Evolutionary conservation across 2,113 vertebrate genomes (phyloP).

Genomic region (Lepus europaeus): DNA sequence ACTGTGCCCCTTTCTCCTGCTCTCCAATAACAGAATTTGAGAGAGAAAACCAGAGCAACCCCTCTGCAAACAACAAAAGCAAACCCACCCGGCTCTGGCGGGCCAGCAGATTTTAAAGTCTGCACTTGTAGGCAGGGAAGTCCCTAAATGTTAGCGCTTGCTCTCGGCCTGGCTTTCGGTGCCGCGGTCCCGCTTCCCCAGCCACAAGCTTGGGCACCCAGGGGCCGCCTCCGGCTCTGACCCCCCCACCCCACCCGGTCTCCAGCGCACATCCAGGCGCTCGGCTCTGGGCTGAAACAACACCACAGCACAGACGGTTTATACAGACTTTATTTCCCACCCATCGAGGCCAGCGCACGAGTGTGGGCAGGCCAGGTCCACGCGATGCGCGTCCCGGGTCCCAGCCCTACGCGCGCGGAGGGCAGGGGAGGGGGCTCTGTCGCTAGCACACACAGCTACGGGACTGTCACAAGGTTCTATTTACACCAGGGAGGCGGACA

Average conservation of each 20-base stretch:
- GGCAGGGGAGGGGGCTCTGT: background rate
- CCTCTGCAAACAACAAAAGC: background rate
- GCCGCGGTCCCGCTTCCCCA: background rate
- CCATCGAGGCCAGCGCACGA: conserved; percentile 36
- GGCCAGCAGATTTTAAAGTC: background rate
- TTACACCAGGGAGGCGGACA: conserved; percentile 74
- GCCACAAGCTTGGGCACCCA: background rate
- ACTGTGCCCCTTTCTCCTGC: background rate
- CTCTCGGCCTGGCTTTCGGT: background rate
- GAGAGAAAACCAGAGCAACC: background rate
- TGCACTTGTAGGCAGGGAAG: background rate
- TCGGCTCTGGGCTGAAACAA: background rate
- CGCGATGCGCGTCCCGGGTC: background rate
- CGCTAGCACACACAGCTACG: conserved; percentile 47
- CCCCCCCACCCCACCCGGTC: too few relatives aligned
- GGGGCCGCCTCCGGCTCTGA: too few relatives aligned
- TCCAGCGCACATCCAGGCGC: background rate
- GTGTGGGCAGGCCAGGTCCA: conserved; percentile 42
- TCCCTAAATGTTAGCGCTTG: background rate
- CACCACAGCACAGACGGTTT: conserved; percentile 51
- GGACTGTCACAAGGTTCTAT: conserved; percentile 57
- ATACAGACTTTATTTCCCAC: conserved; percentile 79
- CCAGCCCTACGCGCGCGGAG: conserved; percentile 27
- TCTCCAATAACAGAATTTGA: background rate
- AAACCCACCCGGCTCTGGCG: background rate